phyloP scores from a whole-genome alignment of 2,797 vertebrate genomes.

The Chromis chromis region DNA sequence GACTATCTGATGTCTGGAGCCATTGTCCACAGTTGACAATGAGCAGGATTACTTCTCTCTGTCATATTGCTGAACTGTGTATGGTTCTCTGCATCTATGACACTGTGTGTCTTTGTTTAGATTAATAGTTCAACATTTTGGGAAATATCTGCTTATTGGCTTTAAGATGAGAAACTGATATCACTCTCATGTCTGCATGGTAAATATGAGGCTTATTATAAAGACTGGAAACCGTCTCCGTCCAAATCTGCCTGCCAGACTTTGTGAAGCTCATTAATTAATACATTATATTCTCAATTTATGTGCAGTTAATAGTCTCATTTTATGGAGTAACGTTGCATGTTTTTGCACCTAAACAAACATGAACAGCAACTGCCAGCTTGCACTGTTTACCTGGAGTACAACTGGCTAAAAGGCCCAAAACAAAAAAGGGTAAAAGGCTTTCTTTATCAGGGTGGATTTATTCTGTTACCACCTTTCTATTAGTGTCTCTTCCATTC shows the following conservation, averaged over 20 bases:
- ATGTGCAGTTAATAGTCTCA: background rate
- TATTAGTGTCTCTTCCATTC: background rate
- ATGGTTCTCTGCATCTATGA: constrained; percentile 47
- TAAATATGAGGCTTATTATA: constrained; percentile 19
- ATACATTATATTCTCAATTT: background rate
- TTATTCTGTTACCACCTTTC: background rate
- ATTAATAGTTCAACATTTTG: constrained; percentile 15
- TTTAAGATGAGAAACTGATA: constrained; percentile 1
- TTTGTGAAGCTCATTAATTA: background rate
- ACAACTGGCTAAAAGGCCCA: background rate
- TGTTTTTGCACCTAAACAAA: background rate
- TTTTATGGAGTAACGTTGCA: background rate
- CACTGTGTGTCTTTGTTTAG: constrained; percentile 39
- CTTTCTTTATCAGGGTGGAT: background rate
- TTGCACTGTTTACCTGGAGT: background rate
- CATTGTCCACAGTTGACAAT: constrained; percentile 5
- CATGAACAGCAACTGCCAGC: background rate
- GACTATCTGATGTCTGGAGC: constrained; percentile 23
- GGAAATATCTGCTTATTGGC: constrained; percentile 7
- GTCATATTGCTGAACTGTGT: constrained; percentile 27
- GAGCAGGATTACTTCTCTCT: constrained; percentile 19
- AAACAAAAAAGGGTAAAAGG: background rate
- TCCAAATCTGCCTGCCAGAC: background rate
- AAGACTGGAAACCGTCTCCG: background rate
- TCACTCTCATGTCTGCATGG: background rate